phyloP scores from a whole-genome alignment of 2,113 vertebrate genomes.

The Petrocephalus microphthalmus region DNA sequence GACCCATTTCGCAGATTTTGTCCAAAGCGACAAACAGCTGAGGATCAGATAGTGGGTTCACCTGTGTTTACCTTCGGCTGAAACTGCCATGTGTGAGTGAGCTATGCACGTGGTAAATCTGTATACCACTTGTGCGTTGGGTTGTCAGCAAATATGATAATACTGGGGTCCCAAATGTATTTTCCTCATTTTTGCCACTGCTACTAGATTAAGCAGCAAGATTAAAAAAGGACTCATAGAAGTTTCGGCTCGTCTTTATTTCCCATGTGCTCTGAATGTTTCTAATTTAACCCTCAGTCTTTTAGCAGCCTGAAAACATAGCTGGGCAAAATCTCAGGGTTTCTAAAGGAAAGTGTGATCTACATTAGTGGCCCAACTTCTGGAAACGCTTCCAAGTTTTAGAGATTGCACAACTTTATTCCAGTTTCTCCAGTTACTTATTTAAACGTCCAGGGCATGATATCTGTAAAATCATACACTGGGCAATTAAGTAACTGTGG shows the following conservation, averaged over 20 bases:
- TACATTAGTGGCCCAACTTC: not conserved
- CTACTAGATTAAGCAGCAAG: not conserved
- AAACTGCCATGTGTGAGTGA: not conserved
- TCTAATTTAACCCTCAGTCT: not conserved
- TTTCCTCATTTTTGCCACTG: not conserved
- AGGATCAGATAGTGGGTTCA: no score
- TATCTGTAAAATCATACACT: no score
- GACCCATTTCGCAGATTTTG: not conserved
- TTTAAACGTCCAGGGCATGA: no score
- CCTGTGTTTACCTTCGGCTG: not conserved
- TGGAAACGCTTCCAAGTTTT: no score
- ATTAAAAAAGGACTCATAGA: not conserved
- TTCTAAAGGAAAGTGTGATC: not conserved
- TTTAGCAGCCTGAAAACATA: not conserved
- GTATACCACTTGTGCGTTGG: not conserved
- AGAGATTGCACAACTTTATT: no score
- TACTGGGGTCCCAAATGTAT: not conserved
- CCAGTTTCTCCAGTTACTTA: no score
- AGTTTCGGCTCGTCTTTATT: not conserved
- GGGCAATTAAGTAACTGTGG: no score
- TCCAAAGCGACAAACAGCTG: not conserved
- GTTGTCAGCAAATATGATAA: not conserved
- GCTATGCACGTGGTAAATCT: not conserved
- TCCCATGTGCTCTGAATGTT: constrained; percentile 14
- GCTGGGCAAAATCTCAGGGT: not conserved